Conservation (phyloP, 2,888 invertebrate species). For the Scrobipalpa atriplicella region DNA sequence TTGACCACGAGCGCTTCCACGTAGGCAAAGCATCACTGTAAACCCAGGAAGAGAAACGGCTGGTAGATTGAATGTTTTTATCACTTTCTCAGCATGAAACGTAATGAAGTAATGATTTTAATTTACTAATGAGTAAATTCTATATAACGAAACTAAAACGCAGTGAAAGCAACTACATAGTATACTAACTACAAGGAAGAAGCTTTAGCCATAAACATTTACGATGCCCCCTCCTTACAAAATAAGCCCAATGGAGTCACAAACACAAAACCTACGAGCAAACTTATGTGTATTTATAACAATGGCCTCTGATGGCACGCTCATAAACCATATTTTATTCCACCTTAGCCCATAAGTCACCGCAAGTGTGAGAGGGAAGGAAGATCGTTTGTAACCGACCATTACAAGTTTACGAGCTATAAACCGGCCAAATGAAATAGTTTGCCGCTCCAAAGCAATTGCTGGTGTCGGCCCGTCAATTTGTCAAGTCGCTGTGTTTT, state of each 20-base stretch:
- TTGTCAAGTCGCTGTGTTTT: constrained; percentile 55
- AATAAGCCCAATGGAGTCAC: constrained; percentile 17
- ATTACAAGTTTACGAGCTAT: constrained; percentile 57
- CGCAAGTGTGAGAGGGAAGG: constrained; percentile 28
- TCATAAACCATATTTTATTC: constrained; percentile 30
- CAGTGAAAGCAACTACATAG: no score
- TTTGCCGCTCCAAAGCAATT: constrained; percentile 51
- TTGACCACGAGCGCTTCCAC: no score
- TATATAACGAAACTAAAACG: no score
- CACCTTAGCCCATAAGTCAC: constrained; percentile 20
- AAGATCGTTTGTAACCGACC: constrained; percentile 44
- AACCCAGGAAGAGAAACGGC: no score
- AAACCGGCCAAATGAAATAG: constrained; percentile 66
- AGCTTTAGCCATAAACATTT: constrained; percentile 3
- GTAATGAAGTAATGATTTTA: no score
- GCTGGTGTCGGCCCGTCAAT: constrained; percentile 45
- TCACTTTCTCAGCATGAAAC: no score
- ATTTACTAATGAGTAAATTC: no score
- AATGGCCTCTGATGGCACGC: constrained; percentile 19
- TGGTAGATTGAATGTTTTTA: no score
- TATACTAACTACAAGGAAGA: neutral
- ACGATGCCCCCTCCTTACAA: constrained; percentile 4
- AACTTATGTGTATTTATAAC: constrained; percentile 23
- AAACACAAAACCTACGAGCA: constrained; percentile 11
- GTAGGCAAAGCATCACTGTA: no score